Evolutionary conservation across 2,113 vertebrate species (phyloP).

Genomic region (Takifugu bimaculatus): DNA sequence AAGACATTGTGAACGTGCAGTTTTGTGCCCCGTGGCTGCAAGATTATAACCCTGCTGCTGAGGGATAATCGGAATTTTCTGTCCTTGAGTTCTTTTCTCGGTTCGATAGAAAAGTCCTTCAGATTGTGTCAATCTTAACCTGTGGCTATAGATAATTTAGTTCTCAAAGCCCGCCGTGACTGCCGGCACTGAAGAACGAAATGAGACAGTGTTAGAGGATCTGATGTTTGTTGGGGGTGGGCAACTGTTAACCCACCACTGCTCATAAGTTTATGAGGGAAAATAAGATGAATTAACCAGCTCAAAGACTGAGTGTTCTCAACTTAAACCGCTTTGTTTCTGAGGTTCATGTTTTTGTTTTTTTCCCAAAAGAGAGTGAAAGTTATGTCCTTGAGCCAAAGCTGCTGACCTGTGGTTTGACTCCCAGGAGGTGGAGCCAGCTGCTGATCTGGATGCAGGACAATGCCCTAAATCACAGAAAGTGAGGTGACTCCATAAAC

Average conservation of each 20-base stretch:
- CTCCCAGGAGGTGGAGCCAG: not conserved
- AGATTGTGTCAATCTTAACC: slow-evolving; percentile 44
- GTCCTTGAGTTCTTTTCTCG: slow-evolving; percentile 34
- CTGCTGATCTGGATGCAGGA: slow-evolving; percentile 49
- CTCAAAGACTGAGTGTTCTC: too few relatives aligned
- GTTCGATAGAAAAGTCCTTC: slow-evolving; percentile 52
- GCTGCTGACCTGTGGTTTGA: not conserved
- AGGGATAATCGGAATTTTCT: slow-evolving; percentile 46
- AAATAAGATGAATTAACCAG: too few relatives aligned
- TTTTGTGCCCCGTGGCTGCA: slow-evolving; percentile 11
- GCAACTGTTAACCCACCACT: too few relatives aligned
- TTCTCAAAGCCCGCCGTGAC: slow-evolving; percentile 11
- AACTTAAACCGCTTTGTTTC: too few relatives aligned
- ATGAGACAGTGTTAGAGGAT: not conserved
- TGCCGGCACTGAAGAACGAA: slow-evolving; percentile 11
- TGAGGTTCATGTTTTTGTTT: too few relatives aligned
- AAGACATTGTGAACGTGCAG: slow-evolving; percentile 26
- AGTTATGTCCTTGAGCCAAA: slow-evolving; percentile 14
- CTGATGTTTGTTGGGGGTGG: not conserved
- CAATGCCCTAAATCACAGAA: slow-evolving; percentile 8
- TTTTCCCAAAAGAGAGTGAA: not conserved
- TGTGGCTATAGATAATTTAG: slow-evolving; percentile 39
- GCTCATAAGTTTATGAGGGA: too few relatives aligned
- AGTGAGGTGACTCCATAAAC: not conserved
- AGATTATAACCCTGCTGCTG: slow-evolving; percentile 49